Evolutionary conservation across 2,888 invertebrate genomes (phyloP), one percentile per base, ranked within the genome.

Genomic region (Xanthorhoe designata): DNA sequence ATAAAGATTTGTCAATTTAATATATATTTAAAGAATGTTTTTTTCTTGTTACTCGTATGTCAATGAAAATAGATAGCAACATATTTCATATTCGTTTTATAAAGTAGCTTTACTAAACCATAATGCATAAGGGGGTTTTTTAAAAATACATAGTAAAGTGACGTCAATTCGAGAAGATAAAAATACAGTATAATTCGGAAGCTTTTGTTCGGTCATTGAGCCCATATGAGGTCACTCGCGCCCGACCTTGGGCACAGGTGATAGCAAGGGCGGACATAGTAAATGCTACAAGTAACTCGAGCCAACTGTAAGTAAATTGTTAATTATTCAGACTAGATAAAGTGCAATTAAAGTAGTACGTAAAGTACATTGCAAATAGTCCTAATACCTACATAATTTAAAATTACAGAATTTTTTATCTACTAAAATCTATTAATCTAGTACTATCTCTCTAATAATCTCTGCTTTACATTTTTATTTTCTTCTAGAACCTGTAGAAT

Each of bases 241-340:
- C 13, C 55, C 69, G 70, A 77, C 82, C 82, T 82, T 80, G 78
- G 59, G 56, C 72, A 74, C 74, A 70, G 72, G 81, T 75, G 79
- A 80, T 77, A 80, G 80, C 82, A 82, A 82, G 81, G 82, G 78
- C 82, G 69, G 67, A 66, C 70, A 68, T 61, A 74, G 70, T 70
- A 56, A 55, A 49, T 56, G 59, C 60, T 70, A 63, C 63, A 63
- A 35, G 68, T 62, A 69, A 68, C 61, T 54, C 56, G 42, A 68
- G 35, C 32, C 63, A 29, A 56, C 35, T 42, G 57, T 53, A 64
- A 29, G 58, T 52, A 57, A 47, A 51, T 45, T 56, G 35, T 52
- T 42, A 63, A 24, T 38, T 54, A 59, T 66, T 59, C 59, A 35
- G 59, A 59, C 66, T 47, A 19, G 47, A 54, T 50, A 45, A 59